Base-by-base conservation (phyloP, 2,888 invertebrate genomes). In the Cephalotes varians region DNA sequence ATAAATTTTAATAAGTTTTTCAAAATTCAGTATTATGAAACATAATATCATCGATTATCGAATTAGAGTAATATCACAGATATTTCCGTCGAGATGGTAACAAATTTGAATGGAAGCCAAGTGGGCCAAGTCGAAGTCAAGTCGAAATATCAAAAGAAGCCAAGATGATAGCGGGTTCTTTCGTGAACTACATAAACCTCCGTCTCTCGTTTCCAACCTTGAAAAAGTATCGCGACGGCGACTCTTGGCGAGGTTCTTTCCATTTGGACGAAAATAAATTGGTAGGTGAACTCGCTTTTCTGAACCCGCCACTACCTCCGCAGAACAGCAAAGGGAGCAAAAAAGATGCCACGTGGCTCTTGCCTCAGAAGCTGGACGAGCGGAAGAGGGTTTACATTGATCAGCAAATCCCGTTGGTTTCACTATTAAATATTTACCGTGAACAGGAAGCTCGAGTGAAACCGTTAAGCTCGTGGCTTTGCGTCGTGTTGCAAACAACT, bases 401-500 rank as follows among this genome's bases (percentile, higher is more conserved):
- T 90, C 90, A 85, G 88, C 74, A 88, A 90, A 89, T 89, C 87
- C 90, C 87, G 86, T 87, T 89, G 90, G 87, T 87, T 86, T 89
- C 85, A 76, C 87, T 86, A 88, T 92, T 91, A 92, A 91, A 91
- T 91, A 92, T 91, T 92, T 91, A 92, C 87, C 83, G 80, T 74
- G 60, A 76, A 79, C 72, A 64, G 86, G 49, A 81, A 49, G 58
- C 79, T 15, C 64, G 80, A 74, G 65, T 60, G 72, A 86, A 86
- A 84, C 85, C 87, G 83, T 85, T 85, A 71, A 77, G 67, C 49
- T 79, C 72, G 62, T 67, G 54, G 56, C 60, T 76, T 58, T 34
- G 80, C 37, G 49, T 81, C 31, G 34, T 21, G 31, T 21, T 62
- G 18, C 69, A 58, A 79, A 67, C 31, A 54, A 77, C 37, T 51